phyloP scores from a whole-genome alignment of 2,797 vertebrate genomes.

The Lerista edwardsae region DNA sequence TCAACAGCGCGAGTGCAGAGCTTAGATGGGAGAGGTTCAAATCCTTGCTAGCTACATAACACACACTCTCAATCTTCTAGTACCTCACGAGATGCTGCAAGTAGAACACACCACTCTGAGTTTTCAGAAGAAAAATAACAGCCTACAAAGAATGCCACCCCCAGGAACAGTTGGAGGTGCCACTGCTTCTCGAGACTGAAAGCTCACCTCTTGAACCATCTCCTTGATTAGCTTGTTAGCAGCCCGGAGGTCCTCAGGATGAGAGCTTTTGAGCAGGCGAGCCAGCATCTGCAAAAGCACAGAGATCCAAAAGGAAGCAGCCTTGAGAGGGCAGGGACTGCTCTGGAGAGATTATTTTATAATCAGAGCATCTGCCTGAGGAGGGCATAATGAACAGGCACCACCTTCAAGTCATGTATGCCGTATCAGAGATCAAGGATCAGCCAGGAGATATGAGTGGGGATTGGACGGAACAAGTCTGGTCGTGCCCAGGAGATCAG shows the following conservation, averaged over 20 bases:
- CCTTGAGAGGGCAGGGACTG: neutral
- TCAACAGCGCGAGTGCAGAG: neutral
- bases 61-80: neutral
- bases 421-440: neutral
- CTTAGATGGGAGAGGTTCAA: too few species aligned
- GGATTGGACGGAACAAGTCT: neutral
- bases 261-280: slow-evolving; percentile 92
- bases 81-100: neutral
- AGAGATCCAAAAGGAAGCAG: neutral
- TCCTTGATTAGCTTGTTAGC: slow-evolving; percentile 99
- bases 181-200: neutral
- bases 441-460: neutral
- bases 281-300: slow-evolving; percentile 85
- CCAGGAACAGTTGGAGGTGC: neutral
- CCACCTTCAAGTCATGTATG: neutral
- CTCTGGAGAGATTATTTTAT: neutral
- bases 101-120: neutral
- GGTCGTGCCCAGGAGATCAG: neutral
- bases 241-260: slow-evolving; percentile 93
- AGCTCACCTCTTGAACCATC: slow-evolving; percentile 96
- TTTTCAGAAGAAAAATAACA: neutral
- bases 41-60: neutral
- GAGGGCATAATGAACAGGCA: neutral
- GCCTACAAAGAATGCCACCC: neutral
- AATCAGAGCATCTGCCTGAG: neutral